Base-by-base conservation (phyloP, 2,888 invertebrate species). In the Macrosoma leucophasiata region DNA sequence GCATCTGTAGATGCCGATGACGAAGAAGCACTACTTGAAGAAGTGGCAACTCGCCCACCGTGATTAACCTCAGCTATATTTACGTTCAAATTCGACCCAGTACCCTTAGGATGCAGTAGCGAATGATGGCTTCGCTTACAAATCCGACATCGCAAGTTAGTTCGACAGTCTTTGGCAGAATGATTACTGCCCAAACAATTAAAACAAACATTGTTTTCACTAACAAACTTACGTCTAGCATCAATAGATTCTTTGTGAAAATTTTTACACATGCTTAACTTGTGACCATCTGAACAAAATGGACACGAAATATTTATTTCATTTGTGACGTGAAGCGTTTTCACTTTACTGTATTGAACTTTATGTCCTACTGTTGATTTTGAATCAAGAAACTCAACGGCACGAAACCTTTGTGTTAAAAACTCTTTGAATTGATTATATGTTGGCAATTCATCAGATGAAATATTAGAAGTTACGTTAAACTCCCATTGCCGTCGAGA, bases 151-250 rank as follows among this genome's bases (percentile, higher is more conserved):
- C 20, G 29, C 2, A 26, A 29, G 5, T 13, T 21, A 4, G 25
- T 36, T 2, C 33, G 39, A 26, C 50, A 53, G 9, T 28, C 26
- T 7, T 24, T 38, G 3, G 39, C 50, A 4, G 42, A 28, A 19
- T 57, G 55, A 33, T 45, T 48, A 2, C 25, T 18, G 3, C 32
- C 33, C 11, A 57, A 36, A 28, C 52, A 57, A 30, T 48, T 46
- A 24, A 48, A 57, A 31, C 54, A 51, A 3, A 55, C 13, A 4
- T 34, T 29, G 4, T 45, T 47, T n/a, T 15, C 20, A 12, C 33
- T 28, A 1, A 44, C 46, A 38, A 55, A 49, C 8, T 36, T 21
- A 19, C 42, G 43, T 4, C 45, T 33, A 3, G 11, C 19, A 10
- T 47, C 33, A 10, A 28, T 23, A 17, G 33, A n/a, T 36, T 36